Percentiles rank a stretch among this genome's conserved stretches.
These are phyloP conservation scores for Palythoa caribaeorum DNA, from an alignment of 92 coral and sea anemone species.

Conservation along the genomic window DNA sequence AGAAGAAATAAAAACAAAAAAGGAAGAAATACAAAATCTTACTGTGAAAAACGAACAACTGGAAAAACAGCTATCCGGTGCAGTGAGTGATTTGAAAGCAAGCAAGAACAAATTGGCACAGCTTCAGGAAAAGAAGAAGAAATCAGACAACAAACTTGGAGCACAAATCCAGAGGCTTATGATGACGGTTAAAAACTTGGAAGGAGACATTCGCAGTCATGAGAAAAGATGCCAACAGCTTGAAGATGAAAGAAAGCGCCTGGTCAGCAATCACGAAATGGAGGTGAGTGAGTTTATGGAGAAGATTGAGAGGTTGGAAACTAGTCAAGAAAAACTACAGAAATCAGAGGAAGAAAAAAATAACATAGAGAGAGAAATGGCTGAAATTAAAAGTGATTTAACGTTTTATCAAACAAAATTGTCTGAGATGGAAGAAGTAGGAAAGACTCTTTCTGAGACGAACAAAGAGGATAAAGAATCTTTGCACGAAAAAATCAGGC, in stretches of 20 bases:
- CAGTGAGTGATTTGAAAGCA: slow-evolving; percentile 3
- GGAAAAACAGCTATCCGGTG: slow-evolving; percentile 20
- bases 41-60: slow-evolving; percentile 9
- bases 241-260: slow-evolving; percentile 69
- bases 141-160: slow-evolving; percentile 69
- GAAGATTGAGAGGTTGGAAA: slow-evolving; percentile 46
- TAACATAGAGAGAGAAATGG: slow-evolving; percentile 51
- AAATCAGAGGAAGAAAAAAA: slow-evolving; percentile 46
- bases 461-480: slow-evolving; percentile 57
- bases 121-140: slow-evolving; percentile 70
- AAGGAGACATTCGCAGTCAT: slow-evolving; percentile 62
- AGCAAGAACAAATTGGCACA: slow-evolving; percentile 61
- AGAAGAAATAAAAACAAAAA: slow-evolving; percentile 11
- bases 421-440: slow-evolving; percentile 70
- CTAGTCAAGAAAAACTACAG: slow-evolving; percentile 39
- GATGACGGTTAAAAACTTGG: slow-evolving; percentile 62
- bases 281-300: slow-evolving; percentile 49
- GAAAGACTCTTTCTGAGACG: slow-evolving; percentile 55
- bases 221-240: slow-evolving; percentile 67
- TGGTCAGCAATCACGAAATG: slow-evolving; percentile 56
- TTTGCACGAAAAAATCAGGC: slow-evolving; percentile 52
- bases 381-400: slow-evolving; percentile 58
- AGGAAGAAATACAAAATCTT: neutral
- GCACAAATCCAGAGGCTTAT: slow-evolving; percentile 69
- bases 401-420: slow-evolving; percentile 60